phyloP scores from a whole-genome alignment of 2,888 invertebrate genomes.

The Cenopis cana region DNA sequence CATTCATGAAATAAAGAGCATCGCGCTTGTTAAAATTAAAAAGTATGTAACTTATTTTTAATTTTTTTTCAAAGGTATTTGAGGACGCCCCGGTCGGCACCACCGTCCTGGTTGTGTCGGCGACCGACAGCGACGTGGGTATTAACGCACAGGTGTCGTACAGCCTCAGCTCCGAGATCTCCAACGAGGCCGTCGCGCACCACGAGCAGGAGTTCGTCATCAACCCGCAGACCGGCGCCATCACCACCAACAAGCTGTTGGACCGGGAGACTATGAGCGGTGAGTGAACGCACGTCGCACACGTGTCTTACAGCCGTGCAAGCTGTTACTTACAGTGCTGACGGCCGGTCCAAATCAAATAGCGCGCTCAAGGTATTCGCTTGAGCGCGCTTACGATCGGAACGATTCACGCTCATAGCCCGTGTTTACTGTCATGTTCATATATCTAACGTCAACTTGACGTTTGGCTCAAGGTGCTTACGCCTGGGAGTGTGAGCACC shows the following conservation, averaged over 20 bases:
- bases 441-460: no score
- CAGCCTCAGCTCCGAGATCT: conserved; percentile 86
- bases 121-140: conserved; percentile 97
- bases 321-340: no score
- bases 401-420: no score
- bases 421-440: no score
- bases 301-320: no score
- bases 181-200: conserved; percentile 87
- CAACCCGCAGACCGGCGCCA: conserved; percentile 96
- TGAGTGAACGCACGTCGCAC: conserved; percentile 50
- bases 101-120: conserved; percentile 95
- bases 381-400: no score
- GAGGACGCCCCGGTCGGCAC: conserved; percentile 97
- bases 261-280: conserved; percentile 93
- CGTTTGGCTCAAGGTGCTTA: no score
- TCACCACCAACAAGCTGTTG: conserved; percentile 92
- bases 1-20: no score
- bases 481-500: no score
- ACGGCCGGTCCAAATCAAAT: no score
- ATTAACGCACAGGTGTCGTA: conserved; percentile 96
- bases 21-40: no score
- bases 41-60: neutral
- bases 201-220: conserved; percentile 92
- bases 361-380: no score
- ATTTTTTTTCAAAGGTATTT: conserved; percentile 85